Evolutionary conservation across 2,113 vertebrate species (phyloP), one percentile per base, ranked within the genome.

Genomic region (Pseudolaguvia tuberculata): DNA sequence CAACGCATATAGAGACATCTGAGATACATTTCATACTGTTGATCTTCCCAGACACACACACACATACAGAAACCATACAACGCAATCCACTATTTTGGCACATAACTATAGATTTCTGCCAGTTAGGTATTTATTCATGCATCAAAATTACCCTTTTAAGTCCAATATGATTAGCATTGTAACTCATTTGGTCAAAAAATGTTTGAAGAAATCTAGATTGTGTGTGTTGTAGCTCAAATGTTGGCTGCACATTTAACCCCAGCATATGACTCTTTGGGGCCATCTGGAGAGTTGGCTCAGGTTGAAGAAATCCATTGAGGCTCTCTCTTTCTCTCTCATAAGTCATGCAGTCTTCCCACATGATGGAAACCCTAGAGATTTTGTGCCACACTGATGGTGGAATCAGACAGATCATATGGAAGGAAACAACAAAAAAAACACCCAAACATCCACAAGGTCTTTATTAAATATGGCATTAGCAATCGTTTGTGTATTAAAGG

Each of bases 241-340:
- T 81, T 84, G 83, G 83, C 83, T 73, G 77, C 23, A 70, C 77
- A 52, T 75, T 76, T 81, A 67, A 67, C 63, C 63, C 45, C 4
- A 67, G 50, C 81, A 61, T 61, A 76, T 62, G 42, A 70, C 81
- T 82, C 81, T 84, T 84, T 84, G 81, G 81, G 81, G 75, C 83
- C 83, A 84, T 84, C 83, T 84, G 83, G 83, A 84, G 83, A 81
- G 83, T 69, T 69, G 51, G 81, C 79, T 76, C 77, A 70, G 59
- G 75, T 73, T 72, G 76, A 78, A 80, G 79, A 73, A 69, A 69
- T 74, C 70, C 73, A 81, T 72, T 29, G 71, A 79, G 76, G 52
- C 79, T 78, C 74, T 73, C 70, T 62, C 73, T 59, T 31, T 35
- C 59, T 42, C 70, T 67, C 73, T 59, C 42, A 31, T 53, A 65